Evolutionary conservation across 2,797 vertebrate species (phyloP).

Genomic region (Hyperoplus immaculatus): DNA sequence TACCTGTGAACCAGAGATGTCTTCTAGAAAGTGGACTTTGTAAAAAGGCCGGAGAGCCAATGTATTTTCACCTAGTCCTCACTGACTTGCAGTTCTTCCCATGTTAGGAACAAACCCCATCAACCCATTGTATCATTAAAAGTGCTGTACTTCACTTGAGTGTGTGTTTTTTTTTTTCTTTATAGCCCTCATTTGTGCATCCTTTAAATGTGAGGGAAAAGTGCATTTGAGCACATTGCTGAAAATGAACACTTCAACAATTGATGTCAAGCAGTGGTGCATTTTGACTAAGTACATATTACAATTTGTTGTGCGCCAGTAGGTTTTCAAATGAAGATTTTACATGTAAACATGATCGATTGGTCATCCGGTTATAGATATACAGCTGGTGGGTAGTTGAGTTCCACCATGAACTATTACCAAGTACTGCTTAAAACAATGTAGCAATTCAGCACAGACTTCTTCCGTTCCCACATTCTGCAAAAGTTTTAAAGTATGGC

Average conservation of each 20-base stretch:
- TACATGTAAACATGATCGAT: not conserved
- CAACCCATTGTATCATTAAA: constrained; percentile 84
- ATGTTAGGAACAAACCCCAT: constrained; percentile 78
- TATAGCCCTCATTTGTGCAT: not conserved
- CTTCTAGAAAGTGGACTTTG: constrained; percentile 69
- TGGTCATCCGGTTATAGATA: not conserved
- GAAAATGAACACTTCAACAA: not conserved
- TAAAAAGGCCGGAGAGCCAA: constrained; percentile 52
- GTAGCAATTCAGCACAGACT: too few species aligned
- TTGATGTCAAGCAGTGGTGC: not conserved
- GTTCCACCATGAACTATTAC: not conserved
- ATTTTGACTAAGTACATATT: not conserved
- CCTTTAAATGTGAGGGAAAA: constrained; percentile 5
- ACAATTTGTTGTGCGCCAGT: not conserved
- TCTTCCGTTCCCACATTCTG: too few species aligned
- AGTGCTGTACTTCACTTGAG: constrained; percentile 80
- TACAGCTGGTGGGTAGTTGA: not conserved
- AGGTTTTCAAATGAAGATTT: not conserved
- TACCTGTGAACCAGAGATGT: constrained; percentile 73
- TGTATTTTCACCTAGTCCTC: constrained; percentile 74
- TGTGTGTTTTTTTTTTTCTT: constrained; percentile 13
- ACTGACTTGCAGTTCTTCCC: constrained; percentile 75
- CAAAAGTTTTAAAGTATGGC: not conserved
- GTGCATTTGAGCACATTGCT: constrained; percentile 5
- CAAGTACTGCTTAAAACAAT: not conserved